Conservation (phyloP, 2,888 invertebrate species). For the Adineta ricciae region DNA sequence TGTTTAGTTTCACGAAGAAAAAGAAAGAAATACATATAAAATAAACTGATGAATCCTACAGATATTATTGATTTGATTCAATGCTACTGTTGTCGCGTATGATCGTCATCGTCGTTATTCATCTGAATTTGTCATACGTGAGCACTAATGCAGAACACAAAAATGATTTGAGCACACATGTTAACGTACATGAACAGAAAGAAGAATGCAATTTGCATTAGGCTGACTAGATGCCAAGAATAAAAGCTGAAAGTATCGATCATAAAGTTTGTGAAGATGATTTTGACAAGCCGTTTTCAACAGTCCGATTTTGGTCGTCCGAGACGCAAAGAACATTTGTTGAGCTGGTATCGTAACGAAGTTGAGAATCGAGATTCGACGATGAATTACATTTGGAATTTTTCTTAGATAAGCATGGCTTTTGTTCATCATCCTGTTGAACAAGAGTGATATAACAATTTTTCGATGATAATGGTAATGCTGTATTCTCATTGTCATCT, state of each 20-base stretch:
- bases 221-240: not conserved
- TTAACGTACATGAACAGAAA: not conserved
- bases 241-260: not conserved
- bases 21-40: not conserved
- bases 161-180: not conserved
- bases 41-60: not conserved
- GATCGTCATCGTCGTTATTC: not conserved
- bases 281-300: not conserved
- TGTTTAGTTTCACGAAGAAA: not conserved
- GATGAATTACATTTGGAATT: not conserved
- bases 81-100: not conserved
- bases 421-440: not conserved
- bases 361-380: not conserved
- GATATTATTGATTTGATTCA: not conserved
- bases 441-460: constrained; percentile 13
- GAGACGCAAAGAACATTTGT: not conserved
- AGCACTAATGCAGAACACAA: not conserved
- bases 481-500: not conserved
- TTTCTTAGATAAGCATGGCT: not conserved
- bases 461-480: not conserved
- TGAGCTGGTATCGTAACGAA: not conserved
- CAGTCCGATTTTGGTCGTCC: not conserved
- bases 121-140: not conserved
- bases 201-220: not conserved
- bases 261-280: not conserved